phyloP scores from a whole-genome alignment of 2,113 vertebrate genomes.

The Albula goreensis region DNA sequence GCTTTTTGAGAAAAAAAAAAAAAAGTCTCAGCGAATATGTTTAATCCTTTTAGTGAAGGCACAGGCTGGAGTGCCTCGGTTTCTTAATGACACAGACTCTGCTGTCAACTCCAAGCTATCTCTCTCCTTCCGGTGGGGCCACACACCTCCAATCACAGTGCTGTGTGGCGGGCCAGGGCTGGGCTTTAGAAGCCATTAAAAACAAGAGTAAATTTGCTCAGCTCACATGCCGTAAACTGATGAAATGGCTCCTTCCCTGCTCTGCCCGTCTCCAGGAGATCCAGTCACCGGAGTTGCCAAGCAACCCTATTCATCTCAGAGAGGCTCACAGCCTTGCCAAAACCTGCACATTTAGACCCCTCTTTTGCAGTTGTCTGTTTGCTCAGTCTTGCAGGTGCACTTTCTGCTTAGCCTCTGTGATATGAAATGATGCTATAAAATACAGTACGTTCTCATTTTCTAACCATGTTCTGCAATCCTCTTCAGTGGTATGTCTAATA shows the following conservation, averaged over 20 bases:
- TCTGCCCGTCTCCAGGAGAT: background rate
- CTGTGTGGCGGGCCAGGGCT: background rate
- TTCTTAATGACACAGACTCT: background rate
- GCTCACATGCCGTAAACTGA: background rate
- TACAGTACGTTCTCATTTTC: too few relatives aligned
- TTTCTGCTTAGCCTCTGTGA: background rate
- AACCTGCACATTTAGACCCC: background rate
- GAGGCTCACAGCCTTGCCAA: background rate
- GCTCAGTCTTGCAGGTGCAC: background rate
- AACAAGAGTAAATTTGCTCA: conserved; percentile 25
- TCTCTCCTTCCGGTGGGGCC: background rate
- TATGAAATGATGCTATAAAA: background rate
- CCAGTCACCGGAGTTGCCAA: background rate
- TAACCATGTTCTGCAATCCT: background rate
- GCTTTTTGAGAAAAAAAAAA: background rate
- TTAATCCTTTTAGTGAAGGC: background rate
- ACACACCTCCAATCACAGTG: background rate
- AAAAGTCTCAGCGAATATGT: background rate
- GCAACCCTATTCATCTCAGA: background rate
- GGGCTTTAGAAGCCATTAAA: conserved; percentile 8
- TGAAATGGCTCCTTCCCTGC: background rate
- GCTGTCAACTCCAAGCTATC: background rate
- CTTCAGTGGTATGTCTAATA: background rate
- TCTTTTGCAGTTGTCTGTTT: background rate
- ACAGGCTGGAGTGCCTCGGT: background rate